Percentiles rank a stretch among this genome's conserved stretches.
These are phyloP conservation scores for Spongia lamella DNA, from an alignment of 37 sponge, comb jelly and placozoan species.

Conservation along the genomic window DNA sequence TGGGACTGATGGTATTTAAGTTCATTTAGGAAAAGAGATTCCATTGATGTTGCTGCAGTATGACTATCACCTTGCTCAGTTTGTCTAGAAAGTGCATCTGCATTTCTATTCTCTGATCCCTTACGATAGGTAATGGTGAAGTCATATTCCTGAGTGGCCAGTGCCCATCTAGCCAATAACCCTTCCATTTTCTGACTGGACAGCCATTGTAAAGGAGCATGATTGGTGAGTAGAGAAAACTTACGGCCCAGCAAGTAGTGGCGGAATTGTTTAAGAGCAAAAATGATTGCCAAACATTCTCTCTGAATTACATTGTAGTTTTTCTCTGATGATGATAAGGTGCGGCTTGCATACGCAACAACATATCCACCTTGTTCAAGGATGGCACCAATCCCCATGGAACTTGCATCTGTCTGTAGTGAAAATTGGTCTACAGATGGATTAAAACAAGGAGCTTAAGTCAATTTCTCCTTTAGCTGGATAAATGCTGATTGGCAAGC, in stretches of 20 bases:
- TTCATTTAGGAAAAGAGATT: too few relatives aligned
- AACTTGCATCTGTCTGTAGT: conserved; percentile 4
- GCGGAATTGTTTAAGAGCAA: neutral
- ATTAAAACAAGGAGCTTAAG: neutral
- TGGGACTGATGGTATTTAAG: too few relatives aligned
- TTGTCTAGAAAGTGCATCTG: too few relatives aligned
- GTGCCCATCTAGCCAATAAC: conserved; percentile 5
- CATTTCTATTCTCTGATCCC: too few relatives aligned
- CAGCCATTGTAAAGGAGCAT: neutral
- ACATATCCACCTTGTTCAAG: conserved; percentile 1
- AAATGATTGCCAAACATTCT: neutral
- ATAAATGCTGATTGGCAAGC: neutral
- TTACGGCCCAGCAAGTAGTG: neutral
- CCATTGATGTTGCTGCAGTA: too few relatives aligned
- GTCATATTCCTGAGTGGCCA: too few relatives aligned
- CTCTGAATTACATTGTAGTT: too few relatives aligned
- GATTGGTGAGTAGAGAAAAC: neutral
- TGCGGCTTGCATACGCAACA: conserved; percentile 1
- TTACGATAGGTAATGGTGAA: conserved; percentile 4
- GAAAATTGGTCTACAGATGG: neutral
- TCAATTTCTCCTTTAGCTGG: neutral
- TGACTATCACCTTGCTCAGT: too few relatives aligned
- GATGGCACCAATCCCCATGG: neutral
- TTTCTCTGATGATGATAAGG: neutral
- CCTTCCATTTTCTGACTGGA: neutral